A percentile compares a stretch with the other conserved stretches of the same genome.
These are phyloP conservation scores for Charanyca ferruginea DNA, from an alignment of 2,888 invertebrate genomes.

Conservation along the genomic window DNA sequence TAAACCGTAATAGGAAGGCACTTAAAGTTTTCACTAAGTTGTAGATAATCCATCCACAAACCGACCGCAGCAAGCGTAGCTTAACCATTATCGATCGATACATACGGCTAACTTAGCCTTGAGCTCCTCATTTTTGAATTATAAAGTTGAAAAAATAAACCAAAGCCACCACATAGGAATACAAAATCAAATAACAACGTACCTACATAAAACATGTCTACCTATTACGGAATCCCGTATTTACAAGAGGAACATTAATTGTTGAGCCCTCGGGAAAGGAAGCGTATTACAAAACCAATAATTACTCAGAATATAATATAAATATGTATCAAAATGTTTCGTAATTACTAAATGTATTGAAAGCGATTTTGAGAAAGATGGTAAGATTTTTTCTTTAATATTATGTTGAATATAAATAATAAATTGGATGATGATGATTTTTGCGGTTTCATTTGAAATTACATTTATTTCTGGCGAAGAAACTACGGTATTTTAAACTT, in stretches of 20 bases:
- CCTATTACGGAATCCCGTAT: background rate
- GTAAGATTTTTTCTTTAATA: background rate
- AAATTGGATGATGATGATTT: background rate
- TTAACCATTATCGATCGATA: too few species aligned
- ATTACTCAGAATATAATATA: conserved; percentile 46
- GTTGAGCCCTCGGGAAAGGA: conserved; percentile 26
- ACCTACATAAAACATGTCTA: conserved; percentile 4
- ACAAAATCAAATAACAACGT: conserved; percentile 7
- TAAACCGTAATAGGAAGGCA: too few species aligned
- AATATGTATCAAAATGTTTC: conserved; percentile 20
- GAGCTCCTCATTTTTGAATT: too few species aligned
- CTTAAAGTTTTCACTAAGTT: too few species aligned
- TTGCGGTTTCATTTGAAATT: background rate
- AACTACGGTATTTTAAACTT: too few species aligned
- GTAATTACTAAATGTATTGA: conserved; percentile 32
- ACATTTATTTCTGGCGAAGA: too few species aligned
- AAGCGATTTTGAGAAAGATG: background rate
- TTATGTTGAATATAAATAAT: background rate
- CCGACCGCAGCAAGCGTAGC: too few species aligned
- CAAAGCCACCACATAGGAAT: conserved; percentile 1
- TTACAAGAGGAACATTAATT: conserved; percentile 32
- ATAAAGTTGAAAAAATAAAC: background rate
- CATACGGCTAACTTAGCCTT: too few species aligned
- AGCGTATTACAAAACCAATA: conserved; percentile 48
- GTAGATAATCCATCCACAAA: too few species aligned